Percentiles rank a stretch among this genome's conserved stretches.
phyloP scores from a whole-genome alignment of 2,797 vertebrate genomes.

The Danionella dracula region DNA sequence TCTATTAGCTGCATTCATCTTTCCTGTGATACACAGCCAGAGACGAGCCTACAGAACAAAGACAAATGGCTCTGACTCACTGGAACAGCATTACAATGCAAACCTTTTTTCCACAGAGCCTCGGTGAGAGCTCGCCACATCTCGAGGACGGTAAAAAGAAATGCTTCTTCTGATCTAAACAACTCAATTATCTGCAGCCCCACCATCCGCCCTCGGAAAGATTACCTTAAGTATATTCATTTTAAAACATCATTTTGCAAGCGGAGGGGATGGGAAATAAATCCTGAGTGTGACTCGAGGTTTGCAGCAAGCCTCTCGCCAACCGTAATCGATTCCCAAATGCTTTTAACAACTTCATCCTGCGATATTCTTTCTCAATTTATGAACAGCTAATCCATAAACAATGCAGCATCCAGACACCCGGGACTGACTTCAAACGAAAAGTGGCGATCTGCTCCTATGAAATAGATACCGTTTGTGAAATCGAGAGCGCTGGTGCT shows the following conservation, averaged over 20 bases:
- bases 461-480: constrained; percentile 44
- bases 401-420: constrained; percentile 57
- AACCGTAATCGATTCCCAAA: constrained; percentile 50
- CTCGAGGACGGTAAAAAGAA: constrained; percentile 41
- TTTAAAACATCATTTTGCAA: constrained; percentile 41
- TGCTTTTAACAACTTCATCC: constrained; percentile 45
- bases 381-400: constrained; percentile 70
- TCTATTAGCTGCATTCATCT: constrained; percentile 80
- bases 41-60: constrained; percentile 66
- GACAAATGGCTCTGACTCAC: constrained; percentile 66
- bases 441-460: constrained; percentile 32
- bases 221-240: constrained; percentile 36
- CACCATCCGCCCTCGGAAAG: constrained; percentile 41
- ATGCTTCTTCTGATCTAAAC: constrained; percentile 50
- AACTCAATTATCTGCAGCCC: constrained; percentile 43
- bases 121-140: neutral
- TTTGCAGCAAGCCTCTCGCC: constrained; percentile 37
- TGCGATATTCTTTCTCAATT: constrained; percentile 62
- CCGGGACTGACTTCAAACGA: constrained; percentile 36
- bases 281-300: constrained; percentile 28
- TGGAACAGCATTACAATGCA: constrained; percentile 52
- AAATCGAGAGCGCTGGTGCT: too few relatives aligned
- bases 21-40: constrained; percentile 70
- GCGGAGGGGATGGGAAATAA: constrained; percentile 45
- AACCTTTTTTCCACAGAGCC: constrained; percentile 51